Percentiles rank a stretch among this genome's conserved stretches.
Conservation (phyloP, 2,113 vertebrate species). For the Tapirus terrestris region DNA sequence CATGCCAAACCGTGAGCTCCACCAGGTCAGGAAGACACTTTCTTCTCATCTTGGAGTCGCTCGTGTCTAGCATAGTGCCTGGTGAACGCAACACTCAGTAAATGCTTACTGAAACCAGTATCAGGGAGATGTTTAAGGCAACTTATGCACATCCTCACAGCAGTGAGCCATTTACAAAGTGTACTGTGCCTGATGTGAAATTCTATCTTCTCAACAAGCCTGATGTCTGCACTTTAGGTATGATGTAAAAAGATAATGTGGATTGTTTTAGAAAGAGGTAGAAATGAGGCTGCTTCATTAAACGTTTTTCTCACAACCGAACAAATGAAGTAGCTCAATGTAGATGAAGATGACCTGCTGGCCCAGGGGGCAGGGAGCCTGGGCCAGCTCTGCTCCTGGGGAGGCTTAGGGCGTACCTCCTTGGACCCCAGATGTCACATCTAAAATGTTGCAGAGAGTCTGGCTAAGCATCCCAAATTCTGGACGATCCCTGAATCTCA, state of each 20-base stretch:
- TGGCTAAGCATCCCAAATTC: neutral
- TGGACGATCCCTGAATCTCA: neutral
- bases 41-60: neutral
- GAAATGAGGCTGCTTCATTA: neutral
- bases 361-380: accelerated
- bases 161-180: accelerated
- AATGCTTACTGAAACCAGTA: accelerated
- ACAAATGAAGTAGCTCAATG: accelerated
- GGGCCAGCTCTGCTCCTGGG: accelerated
- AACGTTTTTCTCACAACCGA: too few species aligned
- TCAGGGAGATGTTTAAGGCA: neutral
- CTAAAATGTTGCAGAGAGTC: neutral
- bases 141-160: accelerated
- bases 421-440: too few species aligned
- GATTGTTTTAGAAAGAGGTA: neutral
- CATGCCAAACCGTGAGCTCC: neutral
- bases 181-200: accelerated
- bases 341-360: accelerated
- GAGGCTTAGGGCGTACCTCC: accelerated
- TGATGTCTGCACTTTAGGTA: accelerated
- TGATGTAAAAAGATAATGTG: accelerated
- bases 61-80: accelerated
- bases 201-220: neutral
- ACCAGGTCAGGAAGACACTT: too few species aligned
- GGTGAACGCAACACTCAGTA: accelerated